Evolutionary conservation across 2,888 invertebrate genomes (phyloP).

Genomic region (Helicoverpa assulta): DNA sequence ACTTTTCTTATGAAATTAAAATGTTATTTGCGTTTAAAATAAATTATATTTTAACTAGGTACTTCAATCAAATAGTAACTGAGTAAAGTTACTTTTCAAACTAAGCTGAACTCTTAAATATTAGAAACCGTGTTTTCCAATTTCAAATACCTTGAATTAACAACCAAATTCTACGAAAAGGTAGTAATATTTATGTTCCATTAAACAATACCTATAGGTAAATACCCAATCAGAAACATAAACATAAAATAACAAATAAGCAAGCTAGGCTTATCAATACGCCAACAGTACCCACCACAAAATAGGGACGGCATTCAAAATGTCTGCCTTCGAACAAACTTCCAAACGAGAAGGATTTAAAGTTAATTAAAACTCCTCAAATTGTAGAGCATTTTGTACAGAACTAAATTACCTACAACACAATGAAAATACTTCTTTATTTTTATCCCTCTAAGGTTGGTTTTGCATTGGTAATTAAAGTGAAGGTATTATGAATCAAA

Average conservation of each 20-base stretch:
- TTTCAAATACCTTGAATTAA: too few species aligned
- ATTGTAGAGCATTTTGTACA: slow-evolving; percentile 30
- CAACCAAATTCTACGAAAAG: too few species aligned
- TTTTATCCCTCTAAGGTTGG: fast-evolving
- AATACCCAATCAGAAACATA: too few species aligned
- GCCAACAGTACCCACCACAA: slow-evolving; percentile 7
- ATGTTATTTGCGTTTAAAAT: too few species aligned
- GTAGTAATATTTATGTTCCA: too few species aligned
- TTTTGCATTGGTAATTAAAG: background rate
- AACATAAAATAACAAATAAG: background rate
- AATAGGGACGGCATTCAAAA: slow-evolving; percentile 11
- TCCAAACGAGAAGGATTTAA: slow-evolving; percentile 51
- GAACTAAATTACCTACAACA: slow-evolving; percentile 18
- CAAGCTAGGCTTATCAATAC: slow-evolving; percentile 4
- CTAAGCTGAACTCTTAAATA: too few species aligned
- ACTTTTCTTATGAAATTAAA: background rate
- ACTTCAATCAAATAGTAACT: too few species aligned
- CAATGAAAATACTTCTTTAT: slow-evolving; percentile 5
- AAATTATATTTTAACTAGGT: too few species aligned
- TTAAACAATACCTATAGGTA: too few species aligned
- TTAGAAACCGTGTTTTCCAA: too few species aligned
- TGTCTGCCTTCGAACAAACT: slow-evolving; percentile 37
- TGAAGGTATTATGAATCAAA: slow-evolving; percentile 29
- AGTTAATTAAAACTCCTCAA: slow-evolving; percentile 62
- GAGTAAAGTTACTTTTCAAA: too few species aligned